Evolutionary conservation across 2,113 vertebrate genomes (phyloP).

Genomic region (Amphilophus citrinellus): DNA sequence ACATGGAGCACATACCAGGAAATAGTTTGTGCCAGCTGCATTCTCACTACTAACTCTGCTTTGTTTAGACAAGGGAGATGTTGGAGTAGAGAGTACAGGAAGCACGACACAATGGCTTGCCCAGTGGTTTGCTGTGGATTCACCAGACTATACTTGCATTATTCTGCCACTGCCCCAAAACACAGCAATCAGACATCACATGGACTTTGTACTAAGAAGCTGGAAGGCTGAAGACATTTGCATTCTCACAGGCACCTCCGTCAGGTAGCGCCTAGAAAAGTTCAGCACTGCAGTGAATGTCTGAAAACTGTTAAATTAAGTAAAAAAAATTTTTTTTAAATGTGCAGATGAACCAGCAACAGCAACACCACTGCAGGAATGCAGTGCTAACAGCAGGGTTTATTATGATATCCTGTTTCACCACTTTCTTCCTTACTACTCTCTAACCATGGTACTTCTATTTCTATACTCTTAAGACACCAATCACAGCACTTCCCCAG

Average conservation of each 20-base stretch:
- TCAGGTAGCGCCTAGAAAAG: background rate
- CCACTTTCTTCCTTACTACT: background rate
- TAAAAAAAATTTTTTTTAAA: too few species aligned
- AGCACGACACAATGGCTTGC: background rate
- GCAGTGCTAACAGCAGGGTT: background rate
- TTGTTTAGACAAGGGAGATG: background rate
- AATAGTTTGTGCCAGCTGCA: background rate
- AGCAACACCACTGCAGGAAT: background rate
- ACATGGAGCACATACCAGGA: background rate
- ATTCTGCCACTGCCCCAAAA: background rate
- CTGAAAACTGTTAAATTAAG: background rate
- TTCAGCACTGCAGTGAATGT: background rate
- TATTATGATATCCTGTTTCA: background rate
- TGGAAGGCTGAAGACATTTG: background rate
- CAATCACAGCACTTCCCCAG: conserved; percentile 33
- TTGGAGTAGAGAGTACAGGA: background rate
- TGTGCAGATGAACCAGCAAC: background rate
- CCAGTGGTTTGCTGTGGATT: background rate
- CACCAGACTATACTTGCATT: background rate
- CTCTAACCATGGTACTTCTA: background rate
- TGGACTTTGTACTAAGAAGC: background rate
- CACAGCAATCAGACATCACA: background rate
- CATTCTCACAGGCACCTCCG: background rate
- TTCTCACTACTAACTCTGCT: background rate
- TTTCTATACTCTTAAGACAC: conserved; percentile 25